Percentiles rank a stretch among this genome's conserved stretches.
phyloP scores from a whole-genome alignment of 2,113 vertebrate genomes.

The Thalassoma bifasciatum region DNA sequence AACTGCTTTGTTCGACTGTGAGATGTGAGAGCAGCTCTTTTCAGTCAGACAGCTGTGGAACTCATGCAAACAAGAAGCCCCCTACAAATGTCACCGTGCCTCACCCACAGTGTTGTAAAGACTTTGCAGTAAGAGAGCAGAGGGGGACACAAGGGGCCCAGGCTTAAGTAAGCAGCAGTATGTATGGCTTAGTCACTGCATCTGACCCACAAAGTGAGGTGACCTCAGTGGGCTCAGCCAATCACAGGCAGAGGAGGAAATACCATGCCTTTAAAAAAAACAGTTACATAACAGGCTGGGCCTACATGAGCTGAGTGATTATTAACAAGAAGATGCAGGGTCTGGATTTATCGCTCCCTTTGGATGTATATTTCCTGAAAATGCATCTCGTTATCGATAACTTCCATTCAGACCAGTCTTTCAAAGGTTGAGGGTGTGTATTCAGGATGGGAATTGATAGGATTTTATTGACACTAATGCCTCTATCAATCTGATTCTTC shows the following conservation, averaged over 20 bases:
- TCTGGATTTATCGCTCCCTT: not conserved
- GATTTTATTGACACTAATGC: too few relatives aligned
- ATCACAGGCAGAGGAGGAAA: constrained; percentile 37
- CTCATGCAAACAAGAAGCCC: constrained; percentile 18
- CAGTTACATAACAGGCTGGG: constrained; percentile 33
- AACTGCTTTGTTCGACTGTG: constrained; percentile 26
- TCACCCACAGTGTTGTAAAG: not conserved
- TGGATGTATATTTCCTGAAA: not conserved
- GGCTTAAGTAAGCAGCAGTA: constrained; percentile 20
- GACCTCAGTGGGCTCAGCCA: constrained; percentile 4
- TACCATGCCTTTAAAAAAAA: constrained; percentile 33
- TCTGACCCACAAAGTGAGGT: constrained; percentile 22
- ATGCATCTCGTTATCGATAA: not conserved
- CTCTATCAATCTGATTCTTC: too few relatives aligned
- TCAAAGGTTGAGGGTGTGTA: constrained; percentile 16
- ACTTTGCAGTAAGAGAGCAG: not conserved
- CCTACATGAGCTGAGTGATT: constrained; percentile 5
- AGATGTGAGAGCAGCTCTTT: constrained; percentile 22
- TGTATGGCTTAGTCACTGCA: constrained; percentile 22
- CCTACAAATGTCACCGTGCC: constrained; percentile 11
- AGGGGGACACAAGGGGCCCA: not conserved
- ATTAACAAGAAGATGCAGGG: constrained; percentile 19
- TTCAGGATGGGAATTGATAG: too few relatives aligned
- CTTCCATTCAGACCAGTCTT: constrained; percentile 12
- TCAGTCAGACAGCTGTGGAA: constrained; percentile 24